Conservation (phyloP, 2,113 vertebrate genomes). For the Cromileptes altivelis region DNA sequence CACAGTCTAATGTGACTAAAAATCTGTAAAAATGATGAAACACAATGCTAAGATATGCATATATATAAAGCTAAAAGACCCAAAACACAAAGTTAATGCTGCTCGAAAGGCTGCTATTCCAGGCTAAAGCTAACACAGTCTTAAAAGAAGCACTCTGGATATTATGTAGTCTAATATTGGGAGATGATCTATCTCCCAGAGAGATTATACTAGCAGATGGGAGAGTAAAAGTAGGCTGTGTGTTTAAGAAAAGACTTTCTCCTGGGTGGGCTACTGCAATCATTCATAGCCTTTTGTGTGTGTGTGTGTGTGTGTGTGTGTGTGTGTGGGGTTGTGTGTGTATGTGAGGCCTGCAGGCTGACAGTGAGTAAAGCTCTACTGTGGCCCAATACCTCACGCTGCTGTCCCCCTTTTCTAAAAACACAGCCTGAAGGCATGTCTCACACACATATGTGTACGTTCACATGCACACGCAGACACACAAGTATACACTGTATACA, state of each 20-base stretch:
- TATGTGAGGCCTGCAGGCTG: conserved; percentile 66
- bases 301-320: conserved; percentile 30
- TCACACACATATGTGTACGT: conserved; percentile 46
- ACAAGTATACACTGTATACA: conserved; percentile 4
- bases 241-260: conserved; percentile 74
- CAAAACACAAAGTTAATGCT: background rate
- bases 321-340: conserved; percentile 11
- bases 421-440: conserved; percentile 70
- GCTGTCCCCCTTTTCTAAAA: conserved; percentile 76
- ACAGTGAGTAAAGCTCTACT: conserved; percentile 71
- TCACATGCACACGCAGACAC: conserved; percentile 10
- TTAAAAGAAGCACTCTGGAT: conserved; percentile 29
- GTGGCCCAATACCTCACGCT: conserved; percentile 69
- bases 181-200: conserved; percentile 56
- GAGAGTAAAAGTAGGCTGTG: conserved; percentile 64
- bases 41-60: background rate
- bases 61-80: background rate
- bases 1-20: no score
- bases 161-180: conserved; percentile 62
- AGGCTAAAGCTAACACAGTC: conserved; percentile 22
- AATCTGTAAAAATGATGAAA: background rate
- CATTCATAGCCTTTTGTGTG: conserved; percentile 48
- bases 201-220: conserved; percentile 63
- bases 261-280: conserved; percentile 67
- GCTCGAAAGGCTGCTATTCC: conserved; percentile 12